Base-by-base conservation (phyloP, 1,140 invertebrate species). In the Meteorus sp. region DNA sequence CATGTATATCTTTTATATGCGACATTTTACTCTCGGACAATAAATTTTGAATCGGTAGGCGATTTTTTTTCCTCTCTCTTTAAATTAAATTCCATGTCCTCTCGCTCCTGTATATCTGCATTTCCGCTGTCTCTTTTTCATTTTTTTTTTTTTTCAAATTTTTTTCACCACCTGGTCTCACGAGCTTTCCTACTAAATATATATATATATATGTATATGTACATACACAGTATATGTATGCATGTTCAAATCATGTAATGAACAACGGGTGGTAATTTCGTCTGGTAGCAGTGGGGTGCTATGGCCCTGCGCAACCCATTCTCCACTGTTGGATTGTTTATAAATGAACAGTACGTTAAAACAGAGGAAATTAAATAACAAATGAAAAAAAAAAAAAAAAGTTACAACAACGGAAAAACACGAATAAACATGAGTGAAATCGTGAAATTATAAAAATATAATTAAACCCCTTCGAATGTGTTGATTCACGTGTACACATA, bases 31-130 rank as follows among this genome's bases (percentile, higher is more conserved):
- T 17, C 41, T 45, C 35, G 47, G 29, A 56, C 43, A 56, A 56
- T 56, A 56, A 56, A 56, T 56, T 56, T 45, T 25, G 35, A 31
- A 56, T 56, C 43, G 54, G 54, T 29, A 56, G 27, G 54, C 17
- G 43, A 27, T 44, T 45, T 27, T 45, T 45, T 29, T 27, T 15
- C 8, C 19, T 35, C 20, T 13, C 29, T 55, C 13, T 43, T 15
- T 43, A n/a, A n/a, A n/a, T n/a, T n/a, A n/a, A n/a, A 43, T 55
- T 55, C 31, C 19, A 25, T 55, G 2, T 29, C 7, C 43, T 41
- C 31, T 55, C 15, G 11, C 20, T 15, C 11, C 0, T 1, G 3
- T 11, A 2, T 31, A 7, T 27, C n/a, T 13, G 3, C 19, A 17
- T 43, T 55, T 41, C 44, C 7, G 13, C 27, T 13, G 9, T 31